Evolutionary conservation across 2,888 invertebrate species (phyloP).

Genomic region (Psylliodes chrysocephalus): DNA sequence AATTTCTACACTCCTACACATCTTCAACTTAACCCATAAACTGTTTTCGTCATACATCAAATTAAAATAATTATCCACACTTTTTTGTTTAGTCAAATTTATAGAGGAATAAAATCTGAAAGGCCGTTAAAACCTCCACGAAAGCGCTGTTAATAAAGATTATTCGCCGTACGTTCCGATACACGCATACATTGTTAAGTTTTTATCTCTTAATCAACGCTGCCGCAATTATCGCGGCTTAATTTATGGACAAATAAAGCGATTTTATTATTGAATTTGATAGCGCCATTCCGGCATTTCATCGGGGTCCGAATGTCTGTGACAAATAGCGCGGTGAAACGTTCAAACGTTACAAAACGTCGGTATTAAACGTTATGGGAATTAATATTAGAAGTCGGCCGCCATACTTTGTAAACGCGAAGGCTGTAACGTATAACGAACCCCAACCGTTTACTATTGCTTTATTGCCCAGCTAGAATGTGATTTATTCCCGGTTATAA

Average conservation of each 20-base stretch:
- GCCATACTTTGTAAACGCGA: neutral
- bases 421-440: no score
- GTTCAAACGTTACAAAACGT: neutral
- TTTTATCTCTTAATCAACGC: constrained; percentile 27
- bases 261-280: constrained; percentile 33
- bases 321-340: constrained; percentile 22
- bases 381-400: constrained; percentile 11
- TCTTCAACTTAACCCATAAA: no score
- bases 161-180: neutral
- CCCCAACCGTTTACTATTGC: neutral
- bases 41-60: no score
- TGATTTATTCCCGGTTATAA: neutral
- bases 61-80: no score
- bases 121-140: neutral
- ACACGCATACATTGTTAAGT: constrained; percentile 4
- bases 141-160: no score
- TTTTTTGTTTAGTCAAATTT: neutral
- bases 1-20: no score
- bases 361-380: neutral
- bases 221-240: constrained; percentile 15
- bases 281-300: constrained; percentile 20
- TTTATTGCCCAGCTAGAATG: constrained; percentile 11
- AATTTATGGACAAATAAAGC: constrained; percentile 26
- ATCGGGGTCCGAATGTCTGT: constrained; percentile 24
- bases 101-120: neutral